These are phyloP conservation scores for Etheostoma spectabile DNA, from an alignment of 2,113 vertebrate species.

Conservation along the genomic window DNA sequence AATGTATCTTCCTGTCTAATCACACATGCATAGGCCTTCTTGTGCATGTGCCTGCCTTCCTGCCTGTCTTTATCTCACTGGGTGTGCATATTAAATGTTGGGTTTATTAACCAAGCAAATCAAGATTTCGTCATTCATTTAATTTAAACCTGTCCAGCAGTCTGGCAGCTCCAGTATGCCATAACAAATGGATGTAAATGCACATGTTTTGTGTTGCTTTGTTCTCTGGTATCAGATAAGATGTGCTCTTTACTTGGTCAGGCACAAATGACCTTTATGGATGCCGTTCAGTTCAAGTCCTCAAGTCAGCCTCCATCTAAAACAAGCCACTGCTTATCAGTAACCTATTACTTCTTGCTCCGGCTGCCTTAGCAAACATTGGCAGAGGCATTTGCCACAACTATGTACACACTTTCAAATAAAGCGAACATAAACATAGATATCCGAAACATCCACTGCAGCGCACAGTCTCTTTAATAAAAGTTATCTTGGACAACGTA, in stretches of 20 bases:
- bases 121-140: constrained; percentile 1
- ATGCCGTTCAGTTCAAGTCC: constrained; percentile 60
- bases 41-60: neutral
- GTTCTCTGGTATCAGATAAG: constrained; percentile 66
- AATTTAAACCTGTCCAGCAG: neutral
- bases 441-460: constrained; percentile 26
- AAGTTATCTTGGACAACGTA: constrained; percentile 22
- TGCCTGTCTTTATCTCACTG: constrained; percentile 8
- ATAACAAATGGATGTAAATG: constrained; percentile 46
- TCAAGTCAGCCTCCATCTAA: constrained; percentile 62
- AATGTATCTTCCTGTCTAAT: neutral
- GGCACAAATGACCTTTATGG: constrained; percentile 78
- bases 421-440: constrained; percentile 52
- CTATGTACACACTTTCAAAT: constrained; percentile 58
- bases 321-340: constrained; percentile 74
- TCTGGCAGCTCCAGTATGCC: constrained; percentile 10
- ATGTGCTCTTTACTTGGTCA: constrained; percentile 69
- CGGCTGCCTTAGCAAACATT: constrained; percentile 64
- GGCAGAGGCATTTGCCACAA: constrained; percentile 50
- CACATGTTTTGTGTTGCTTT: constrained; percentile 37
- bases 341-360: constrained; percentile 75
- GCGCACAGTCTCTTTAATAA: constrained; percentile 32
- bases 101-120: constrained; percentile 5
- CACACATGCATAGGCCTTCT: constrained; percentile 9
- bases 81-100: constrained; percentile 1